A percentile compares a stretch with the other conserved stretches of the same genome.
phyloP scores from a whole-genome alignment of 2,888 invertebrate species.

The Selenia dentaria region DNA sequence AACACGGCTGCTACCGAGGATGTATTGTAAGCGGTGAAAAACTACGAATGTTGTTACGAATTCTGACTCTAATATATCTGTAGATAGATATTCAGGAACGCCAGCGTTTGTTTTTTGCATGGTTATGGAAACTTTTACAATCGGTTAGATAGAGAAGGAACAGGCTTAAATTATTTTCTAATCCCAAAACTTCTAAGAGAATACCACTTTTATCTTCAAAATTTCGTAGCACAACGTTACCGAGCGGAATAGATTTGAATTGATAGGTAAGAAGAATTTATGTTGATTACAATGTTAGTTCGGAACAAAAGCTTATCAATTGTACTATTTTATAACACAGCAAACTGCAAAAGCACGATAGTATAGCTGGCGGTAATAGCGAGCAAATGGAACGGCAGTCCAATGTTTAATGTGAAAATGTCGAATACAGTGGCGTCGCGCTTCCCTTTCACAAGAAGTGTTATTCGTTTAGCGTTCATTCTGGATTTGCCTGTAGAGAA shows the following conservation, averaged over 20 bases:
- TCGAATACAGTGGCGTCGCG: conserved; percentile 54
- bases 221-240: too few species aligned
- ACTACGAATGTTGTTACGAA: conserved; percentile 45
- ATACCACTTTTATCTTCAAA: too few species aligned
- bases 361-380: conserved; percentile 61
- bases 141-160: too few species aligned
- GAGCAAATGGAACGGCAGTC: conserved; percentile 51
- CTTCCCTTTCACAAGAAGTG: conserved; percentile 52
- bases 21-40: conserved; percentile 44
- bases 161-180: too few species aligned
- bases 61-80: conserved; percentile 54
- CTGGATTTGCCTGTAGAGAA: conserved; percentile 49
- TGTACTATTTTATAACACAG: conserved; percentile 47
- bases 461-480: conserved; percentile 49
- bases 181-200: too few species aligned
- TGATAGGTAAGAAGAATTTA: too few species aligned
- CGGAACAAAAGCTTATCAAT: too few species aligned
- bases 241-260: too few species aligned
- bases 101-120: conserved; percentile 21
- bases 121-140: too few species aligned
- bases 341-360: conserved; percentile 59
- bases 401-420: conserved; percentile 50
- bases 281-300: too few species aligned
- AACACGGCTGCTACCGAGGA: conserved; percentile 55
- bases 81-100: conserved; percentile 52